Evolutionary conservation across 1,140 invertebrate genomes (phyloP), one percentile per base, ranked within the genome.

Genomic region (Neuroterus valhalla): DNA sequence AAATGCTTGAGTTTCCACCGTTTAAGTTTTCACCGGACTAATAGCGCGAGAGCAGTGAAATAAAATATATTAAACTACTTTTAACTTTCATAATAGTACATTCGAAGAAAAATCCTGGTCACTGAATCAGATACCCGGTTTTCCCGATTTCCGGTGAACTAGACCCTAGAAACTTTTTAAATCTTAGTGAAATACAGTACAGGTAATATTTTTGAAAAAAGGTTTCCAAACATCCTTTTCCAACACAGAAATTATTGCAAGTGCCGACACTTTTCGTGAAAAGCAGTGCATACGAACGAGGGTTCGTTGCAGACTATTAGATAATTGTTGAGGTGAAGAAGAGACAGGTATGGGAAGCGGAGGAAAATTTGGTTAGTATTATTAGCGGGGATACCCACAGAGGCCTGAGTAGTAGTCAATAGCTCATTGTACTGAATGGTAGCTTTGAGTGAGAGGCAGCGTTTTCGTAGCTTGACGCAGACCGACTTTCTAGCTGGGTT

Each of bases 311-410:
- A 26, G 48, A 23, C 14, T 3, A 55, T 26, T 26, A 12, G 8
- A 6, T 8, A 8, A 38, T 23, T 11, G 12, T 55, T 26, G 11
- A 55, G 14, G 55, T 76, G 79, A 68, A 26, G 69, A 71, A 72
- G 62, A 78, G n/a, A 67, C 52, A 68, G 68, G 68, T 66, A 72
- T 50, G 77, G 78, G 77, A 81, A 74, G 72, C 71, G 66, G 69
- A 26, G 79, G 70, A 79, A 66, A 76, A 75, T 85, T 85, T 66
- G 81, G 85, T 87, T 87, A 87, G 85, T 87, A 85, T 84, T 85
- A 86, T 87, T 62, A 87, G 86, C 86, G 82, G 82, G 85, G 88
- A 89, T 89, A 89, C 87, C 87, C 87, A 89, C 87, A 89, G 87
- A 89, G 85, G 85, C 75, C 80, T 88, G 85, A 87, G 82, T 83